Percentiles rank a stretch among this genome's conserved stretches.
These are phyloP conservation scores for Oligia fasciuncula DNA, from an alignment of 2,888 invertebrate species.

Conservation along the genomic window DNA sequence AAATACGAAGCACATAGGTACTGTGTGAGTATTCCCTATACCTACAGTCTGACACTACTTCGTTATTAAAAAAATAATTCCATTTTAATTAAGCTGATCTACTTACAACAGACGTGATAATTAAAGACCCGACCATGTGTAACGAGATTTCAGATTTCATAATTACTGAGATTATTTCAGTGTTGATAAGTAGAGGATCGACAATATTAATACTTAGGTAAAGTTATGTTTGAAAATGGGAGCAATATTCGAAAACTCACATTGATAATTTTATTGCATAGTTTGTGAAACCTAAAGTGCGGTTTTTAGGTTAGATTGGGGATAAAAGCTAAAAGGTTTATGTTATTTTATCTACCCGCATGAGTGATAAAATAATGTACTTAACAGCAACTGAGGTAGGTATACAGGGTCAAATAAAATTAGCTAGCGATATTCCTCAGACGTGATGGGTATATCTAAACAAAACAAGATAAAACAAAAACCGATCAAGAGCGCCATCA, in stretches of 20 bases:
- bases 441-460: background rate
- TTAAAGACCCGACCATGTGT: slow-evolving; percentile 21
- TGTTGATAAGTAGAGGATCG: slow-evolving; percentile 15
- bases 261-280: background rate
- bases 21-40: background rate
- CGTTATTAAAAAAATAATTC: slow-evolving; percentile 19
- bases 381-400: slow-evolving; percentile 2
- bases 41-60: background rate
- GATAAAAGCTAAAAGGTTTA: slow-evolving; percentile 39
- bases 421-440: background rate
- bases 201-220: slow-evolving; percentile 9
- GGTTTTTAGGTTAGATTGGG: slow-evolving; percentile 5
- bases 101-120: slow-evolving; percentile 27
- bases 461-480: background rate
- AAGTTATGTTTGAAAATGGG: slow-evolving; percentile 11
- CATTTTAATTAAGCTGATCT: slow-evolving; percentile 33
- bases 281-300: slow-evolving; percentile 3
- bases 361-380: slow-evolving; percentile 17
- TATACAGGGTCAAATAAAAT: background rate
- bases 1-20: no score
- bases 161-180: slow-evolving; percentile 43
- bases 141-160: slow-evolving; percentile 37
- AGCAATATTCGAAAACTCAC: background rate
- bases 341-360: slow-evolving; percentile 28
- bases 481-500: no score